Evolutionary conservation across 2,797 vertebrate species (phyloP).

Genomic region (Mus caroli): DNA sequence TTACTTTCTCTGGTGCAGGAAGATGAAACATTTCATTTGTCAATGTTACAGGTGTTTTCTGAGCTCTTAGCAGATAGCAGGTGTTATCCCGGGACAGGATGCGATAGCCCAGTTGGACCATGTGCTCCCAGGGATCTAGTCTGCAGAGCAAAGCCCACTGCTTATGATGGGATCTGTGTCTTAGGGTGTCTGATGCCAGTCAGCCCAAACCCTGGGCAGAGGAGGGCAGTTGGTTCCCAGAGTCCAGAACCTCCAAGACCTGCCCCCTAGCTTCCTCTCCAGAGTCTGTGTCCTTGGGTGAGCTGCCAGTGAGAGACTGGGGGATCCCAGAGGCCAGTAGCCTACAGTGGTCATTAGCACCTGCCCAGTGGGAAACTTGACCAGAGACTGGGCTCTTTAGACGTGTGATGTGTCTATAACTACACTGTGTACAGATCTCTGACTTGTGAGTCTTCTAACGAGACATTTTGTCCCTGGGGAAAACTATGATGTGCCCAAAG

Average conservation of each 20-base stretch:
- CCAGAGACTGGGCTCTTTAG: background rate
- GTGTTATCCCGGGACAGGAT: background rate
- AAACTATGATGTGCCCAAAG: background rate
- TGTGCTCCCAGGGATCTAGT: background rate
- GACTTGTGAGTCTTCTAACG: background rate
- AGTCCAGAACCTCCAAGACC: background rate
- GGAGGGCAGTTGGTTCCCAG: background rate
- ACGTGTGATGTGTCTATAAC: background rate
- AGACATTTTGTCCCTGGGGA: background rate
- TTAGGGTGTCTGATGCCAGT: background rate
- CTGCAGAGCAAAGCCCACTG: background rate
- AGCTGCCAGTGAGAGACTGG: rapidly evolving
- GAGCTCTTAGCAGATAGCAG: background rate
- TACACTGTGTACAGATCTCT: background rate
- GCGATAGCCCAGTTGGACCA: background rate
- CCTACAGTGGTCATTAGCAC: background rate
- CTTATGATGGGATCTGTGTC: background rate
- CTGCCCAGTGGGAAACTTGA: background rate
- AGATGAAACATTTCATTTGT: background rate
- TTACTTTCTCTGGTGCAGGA: background rate
- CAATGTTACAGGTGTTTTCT: background rate
- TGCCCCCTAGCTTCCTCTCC: background rate
- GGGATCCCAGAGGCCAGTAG: background rate
- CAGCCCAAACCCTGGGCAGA: background rate
- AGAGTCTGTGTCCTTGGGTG: background rate